Percentiles rank a stretch among this genome's conserved stretches.
Evolutionary conservation across 2,113 vertebrate species (phyloP).

Genomic region (Megaceryle maxima): DNA sequence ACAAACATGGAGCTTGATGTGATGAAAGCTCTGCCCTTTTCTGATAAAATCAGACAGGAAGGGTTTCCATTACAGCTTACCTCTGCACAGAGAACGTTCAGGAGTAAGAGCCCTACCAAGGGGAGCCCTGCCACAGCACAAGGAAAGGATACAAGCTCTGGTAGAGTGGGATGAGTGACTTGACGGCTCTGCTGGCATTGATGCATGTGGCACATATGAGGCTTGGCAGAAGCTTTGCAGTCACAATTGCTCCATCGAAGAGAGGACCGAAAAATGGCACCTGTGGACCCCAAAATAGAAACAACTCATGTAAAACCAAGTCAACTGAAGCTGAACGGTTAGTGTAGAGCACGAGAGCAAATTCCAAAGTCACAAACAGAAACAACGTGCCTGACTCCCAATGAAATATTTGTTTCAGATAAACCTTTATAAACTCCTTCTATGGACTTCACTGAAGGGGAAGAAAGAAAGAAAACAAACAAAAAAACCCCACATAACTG

Average conservation of each 20-base stretch:
- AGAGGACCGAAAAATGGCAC: conserved; percentile 97
- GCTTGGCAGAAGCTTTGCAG: conserved; percentile 88
- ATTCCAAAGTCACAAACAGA: background rate
- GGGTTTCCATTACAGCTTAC: conserved; percentile 37
- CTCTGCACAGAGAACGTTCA: background rate
- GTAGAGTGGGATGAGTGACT: conserved; percentile 95
- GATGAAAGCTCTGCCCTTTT: background rate
- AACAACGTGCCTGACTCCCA: background rate
- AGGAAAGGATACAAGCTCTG: conserved; percentile 99
- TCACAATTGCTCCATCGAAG: conserved; percentile 94
- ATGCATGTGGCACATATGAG: conserved; percentile 95
- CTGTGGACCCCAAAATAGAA: conserved; percentile 67
- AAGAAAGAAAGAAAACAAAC: background rate
- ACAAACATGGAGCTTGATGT: rapidly evolving
- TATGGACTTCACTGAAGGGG: background rate
- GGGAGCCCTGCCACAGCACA: background rate
- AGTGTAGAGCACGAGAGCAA: rapidly evolving
- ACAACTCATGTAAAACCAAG: rapidly evolving
- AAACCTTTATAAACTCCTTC: background rate
- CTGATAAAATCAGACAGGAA: background rate
- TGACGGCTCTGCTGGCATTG: conserved; percentile 97
- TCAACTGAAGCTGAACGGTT: background rate
- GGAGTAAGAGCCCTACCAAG: background rate
- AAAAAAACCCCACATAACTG: no score
- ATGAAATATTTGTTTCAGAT: background rate